Conservation (phyloP, 2,888 invertebrate genomes). For the Aquatica leii region DNA sequence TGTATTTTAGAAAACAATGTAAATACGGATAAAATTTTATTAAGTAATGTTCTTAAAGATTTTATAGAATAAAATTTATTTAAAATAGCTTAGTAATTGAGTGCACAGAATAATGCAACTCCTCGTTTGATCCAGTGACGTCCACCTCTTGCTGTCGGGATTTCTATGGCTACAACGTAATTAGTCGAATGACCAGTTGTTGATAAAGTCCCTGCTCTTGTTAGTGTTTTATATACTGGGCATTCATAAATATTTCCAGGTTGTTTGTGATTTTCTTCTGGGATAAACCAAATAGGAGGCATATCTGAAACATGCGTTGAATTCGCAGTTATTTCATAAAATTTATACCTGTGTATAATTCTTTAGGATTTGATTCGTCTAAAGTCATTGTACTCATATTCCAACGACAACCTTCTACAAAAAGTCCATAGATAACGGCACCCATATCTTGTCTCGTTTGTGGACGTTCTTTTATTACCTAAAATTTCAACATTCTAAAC, state of each 20-base stretch:
- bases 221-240: slow-evolving; percentile 73
- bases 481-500: background rate
- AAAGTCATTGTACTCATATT: slow-evolving; percentile 64
- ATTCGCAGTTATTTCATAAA: background rate
- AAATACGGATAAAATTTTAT: slow-evolving; percentile 42
- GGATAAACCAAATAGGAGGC: slow-evolving; percentile 75
- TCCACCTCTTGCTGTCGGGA: slow-evolving; percentile 65
- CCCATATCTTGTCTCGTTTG: slow-evolving; percentile 65
- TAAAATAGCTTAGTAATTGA: slow-evolving; percentile 59
- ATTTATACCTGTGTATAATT: slow-evolving; percentile 71
- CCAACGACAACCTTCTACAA: slow-evolving; percentile 83
- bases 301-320: slow-evolving; percentile 63
- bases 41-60: background rate
- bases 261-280: slow-evolving; percentile 68
- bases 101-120: slow-evolving; percentile 66
- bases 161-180: slow-evolving; percentile 69
- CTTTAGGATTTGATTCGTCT: slow-evolving; percentile 71
- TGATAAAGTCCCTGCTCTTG: slow-evolving; percentile 69
- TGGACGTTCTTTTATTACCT: slow-evolving; percentile 64
- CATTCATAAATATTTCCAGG: slow-evolving; percentile 65
- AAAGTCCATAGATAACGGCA: slow-evolving; percentile 73
- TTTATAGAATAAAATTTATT: background rate
- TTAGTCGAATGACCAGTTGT: slow-evolving; percentile 77
- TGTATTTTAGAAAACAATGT: slow-evolving; percentile 74
- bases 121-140: slow-evolving; percentile 71